Evolutionary conservation across 2,113 vertebrate genomes (phyloP), one percentile per base, ranked within the genome.

Genomic region (Columbina picui): DNA sequence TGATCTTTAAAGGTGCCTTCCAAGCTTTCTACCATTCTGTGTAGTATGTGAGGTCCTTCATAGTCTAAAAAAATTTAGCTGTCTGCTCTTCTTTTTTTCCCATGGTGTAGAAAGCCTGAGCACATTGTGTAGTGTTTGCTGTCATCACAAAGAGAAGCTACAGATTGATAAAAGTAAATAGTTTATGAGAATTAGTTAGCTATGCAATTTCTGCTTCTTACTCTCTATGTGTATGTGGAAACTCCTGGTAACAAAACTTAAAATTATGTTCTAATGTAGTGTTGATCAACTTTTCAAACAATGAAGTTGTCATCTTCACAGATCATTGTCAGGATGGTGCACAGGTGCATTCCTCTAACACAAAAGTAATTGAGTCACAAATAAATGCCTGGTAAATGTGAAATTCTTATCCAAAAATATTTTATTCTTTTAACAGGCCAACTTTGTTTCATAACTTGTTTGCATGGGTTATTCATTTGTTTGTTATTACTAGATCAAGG

Each of bases 281-380:
- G 15, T 32, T 53, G 30, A 26, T 79, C 22, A 39, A 3, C 47
- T 76, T 88, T 47, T 64, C 18, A 64, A 14, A 12, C 6, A 41
- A 32, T 5, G 3, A 43, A 63, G 43, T 32, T 75, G n/a, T 52
- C 2, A 1, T 41, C 41, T 57, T 76, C 47, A 20, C 36, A 76
- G 6, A 26, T 16, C 21, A 6, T 47, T 53, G 5, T 60, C 34
- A 50, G 3, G 11, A 7, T 2, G 0, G 27, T 18, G 15, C 4
- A 36, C 14, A 56, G 39, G 19, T 70, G 14, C 3, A 7, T 41
- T 15, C 26, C 10, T 39, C 8, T 71, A 50, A 70, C 7, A 56
- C 10, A 65, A n/a, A 56, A 56, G n/a, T 21, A 39, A 52, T 9
- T 70, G 14, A 69, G 16, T 30, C 32, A 36, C 39, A 55, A 41